phyloP scores from a whole-genome alignment of 2,113 vertebrate genomes.

The Apistogramma diplotaenia region DNA sequence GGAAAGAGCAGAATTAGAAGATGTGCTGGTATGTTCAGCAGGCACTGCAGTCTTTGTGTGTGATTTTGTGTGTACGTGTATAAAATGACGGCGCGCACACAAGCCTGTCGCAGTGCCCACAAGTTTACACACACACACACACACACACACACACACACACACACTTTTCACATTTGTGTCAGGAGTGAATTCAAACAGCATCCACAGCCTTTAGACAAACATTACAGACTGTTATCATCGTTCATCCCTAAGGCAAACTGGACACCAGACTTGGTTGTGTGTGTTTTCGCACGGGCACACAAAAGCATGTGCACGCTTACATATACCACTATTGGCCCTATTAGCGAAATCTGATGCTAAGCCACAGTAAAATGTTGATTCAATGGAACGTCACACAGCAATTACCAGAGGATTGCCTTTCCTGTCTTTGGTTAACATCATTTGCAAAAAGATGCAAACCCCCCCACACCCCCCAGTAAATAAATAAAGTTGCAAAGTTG shows the following conservation, averaged over 20 bases:
- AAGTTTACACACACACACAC: neutral
- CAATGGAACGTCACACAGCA: constrained; percentile 45
- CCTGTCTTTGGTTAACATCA: neutral
- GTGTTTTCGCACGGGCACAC: constrained; percentile 16
- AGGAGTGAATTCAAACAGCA: constrained; percentile 28
- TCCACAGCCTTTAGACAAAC: constrained; percentile 52
- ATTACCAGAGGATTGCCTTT: constrained; percentile 42
- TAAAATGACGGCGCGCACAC: constrained; percentile 29
- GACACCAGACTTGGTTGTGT: constrained; percentile 26
- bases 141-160: neutral
- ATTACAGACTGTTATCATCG: constrained; percentile 27
- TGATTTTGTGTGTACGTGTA: neutral
- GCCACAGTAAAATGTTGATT: constrained; percentile 58
- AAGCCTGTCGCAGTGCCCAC: constrained; percentile 18
- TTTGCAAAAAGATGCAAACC: too few relatives aligned
- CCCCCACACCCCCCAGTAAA: neutral
- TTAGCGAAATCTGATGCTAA: constrained; percentile 24
- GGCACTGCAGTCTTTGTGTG: neutral
- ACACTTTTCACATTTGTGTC: constrained; percentile 9
- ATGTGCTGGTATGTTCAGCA: constrained; percentile 1
- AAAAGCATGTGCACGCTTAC: neutral
- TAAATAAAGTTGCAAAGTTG: neutral
- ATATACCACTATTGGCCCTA: constrained; percentile 18
- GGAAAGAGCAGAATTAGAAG: constrained; percentile 1
- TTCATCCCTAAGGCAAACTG: constrained; percentile 57